phyloP scores from a whole-genome alignment of 2,113 vertebrate species.

The Arizona elegans region DNA sequence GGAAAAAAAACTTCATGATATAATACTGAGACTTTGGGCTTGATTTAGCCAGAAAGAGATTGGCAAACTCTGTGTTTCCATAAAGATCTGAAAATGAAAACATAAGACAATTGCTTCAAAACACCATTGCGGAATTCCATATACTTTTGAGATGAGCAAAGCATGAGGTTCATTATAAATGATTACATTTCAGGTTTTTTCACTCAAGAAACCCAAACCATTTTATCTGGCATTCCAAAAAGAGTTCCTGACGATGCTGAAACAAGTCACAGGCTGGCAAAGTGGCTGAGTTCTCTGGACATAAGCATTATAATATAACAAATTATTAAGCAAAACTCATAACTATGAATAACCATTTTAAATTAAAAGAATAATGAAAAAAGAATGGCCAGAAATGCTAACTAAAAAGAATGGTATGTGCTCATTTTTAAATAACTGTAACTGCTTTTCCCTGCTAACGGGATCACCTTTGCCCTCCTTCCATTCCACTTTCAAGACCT shows the following conservation, averaged over 20 bases:
- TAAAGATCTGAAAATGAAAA: conserved; percentile 71
- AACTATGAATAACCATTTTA: not conserved
- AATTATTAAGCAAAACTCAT: not conserved
- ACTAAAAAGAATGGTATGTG: not conserved
- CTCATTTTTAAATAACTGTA: not conserved
- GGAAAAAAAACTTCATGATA: conserved; percentile 79
- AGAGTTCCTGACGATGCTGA: not conserved
- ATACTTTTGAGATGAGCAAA: not conserved
- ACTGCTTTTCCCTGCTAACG: too few relatives aligned
- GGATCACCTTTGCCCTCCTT: too few relatives aligned
- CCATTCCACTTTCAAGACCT: too few relatives aligned
- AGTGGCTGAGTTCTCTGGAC: not conserved
- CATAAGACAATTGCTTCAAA: not conserved
- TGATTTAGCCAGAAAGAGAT: conserved; percentile 75
- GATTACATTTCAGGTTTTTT: not conserved
- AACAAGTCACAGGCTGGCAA: not conserved
- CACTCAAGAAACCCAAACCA: not conserved
- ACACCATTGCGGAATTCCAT: not conserved
- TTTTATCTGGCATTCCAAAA: not conserved
- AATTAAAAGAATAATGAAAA: not conserved
- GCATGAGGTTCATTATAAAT: not conserved
- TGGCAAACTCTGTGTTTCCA: conserved; percentile 79
- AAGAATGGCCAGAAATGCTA: not conserved
- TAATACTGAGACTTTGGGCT: conserved; percentile 77
- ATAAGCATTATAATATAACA: not conserved